A percentile compares a stretch with the other conserved stretches of the same genome.
These are phyloP conservation scores for Dolichallabes microphthalmus DNA, from an alignment of 2,113 vertebrate genomes.

Conservation along the genomic window DNA sequence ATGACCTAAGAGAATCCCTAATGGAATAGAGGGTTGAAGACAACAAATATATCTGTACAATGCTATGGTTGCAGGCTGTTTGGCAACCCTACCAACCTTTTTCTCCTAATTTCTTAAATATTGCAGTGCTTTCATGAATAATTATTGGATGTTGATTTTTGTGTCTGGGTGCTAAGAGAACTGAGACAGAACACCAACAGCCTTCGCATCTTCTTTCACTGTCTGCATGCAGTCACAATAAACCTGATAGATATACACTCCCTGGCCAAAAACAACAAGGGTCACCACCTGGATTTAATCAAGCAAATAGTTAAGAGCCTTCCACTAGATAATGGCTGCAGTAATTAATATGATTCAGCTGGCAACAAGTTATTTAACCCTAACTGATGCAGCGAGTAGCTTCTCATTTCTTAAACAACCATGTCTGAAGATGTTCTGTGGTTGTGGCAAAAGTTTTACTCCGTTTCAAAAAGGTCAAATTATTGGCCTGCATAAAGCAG, in stretches of 20 bases:
- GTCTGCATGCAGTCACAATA: neutral
- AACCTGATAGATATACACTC: neutral
- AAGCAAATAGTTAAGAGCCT: no score
- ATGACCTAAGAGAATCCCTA: neutral
- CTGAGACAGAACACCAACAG: neutral
- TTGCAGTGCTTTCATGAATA: conserved; percentile 4
- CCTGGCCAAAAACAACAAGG: no score
- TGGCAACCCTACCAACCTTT: neutral
- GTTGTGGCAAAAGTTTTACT: no score
- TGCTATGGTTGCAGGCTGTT: neutral
- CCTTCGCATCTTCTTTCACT: neutral
- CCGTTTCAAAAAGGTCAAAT: no score
- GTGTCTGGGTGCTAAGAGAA: neutral
- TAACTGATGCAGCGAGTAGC: no score
- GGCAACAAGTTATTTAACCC: no score
- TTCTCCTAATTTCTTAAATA: neutral
- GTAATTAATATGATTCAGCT: no score
- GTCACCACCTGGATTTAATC: no score
- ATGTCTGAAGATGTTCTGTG: no score
- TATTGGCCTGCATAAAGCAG: no score
- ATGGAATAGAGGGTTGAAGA: neutral
- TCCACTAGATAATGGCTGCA: no score
- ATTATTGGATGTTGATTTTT: neutral
- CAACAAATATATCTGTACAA: neutral
- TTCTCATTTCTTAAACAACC: no score